These are phyloP conservation scores for Yoshiicerus persimilis DNA, from an alignment of 1,140 invertebrate genomes.

Conservation along the genomic window DNA sequence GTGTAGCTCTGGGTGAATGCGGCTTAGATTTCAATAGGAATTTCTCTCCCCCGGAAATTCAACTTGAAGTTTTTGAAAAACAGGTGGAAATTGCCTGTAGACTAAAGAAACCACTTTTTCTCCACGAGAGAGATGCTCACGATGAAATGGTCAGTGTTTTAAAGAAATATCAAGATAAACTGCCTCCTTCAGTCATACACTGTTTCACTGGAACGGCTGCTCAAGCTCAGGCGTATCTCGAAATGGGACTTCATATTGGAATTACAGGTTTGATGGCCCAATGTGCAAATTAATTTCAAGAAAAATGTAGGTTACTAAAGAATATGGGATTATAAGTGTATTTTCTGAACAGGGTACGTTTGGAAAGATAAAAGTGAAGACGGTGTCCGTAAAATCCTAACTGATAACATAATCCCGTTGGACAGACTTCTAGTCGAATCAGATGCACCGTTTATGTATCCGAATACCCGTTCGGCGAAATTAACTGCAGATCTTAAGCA, in stretches of 20 bases:
- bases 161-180: constrained; percentile 59
- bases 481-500: constrained; percentile 82
- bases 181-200: constrained; percentile 84
- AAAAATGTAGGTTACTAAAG: too few relatives aligned
- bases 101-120: constrained; percentile 82
- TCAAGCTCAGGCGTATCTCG: constrained; percentile 81
- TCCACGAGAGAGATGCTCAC: constrained; percentile 89
- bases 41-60: constrained; percentile 84
- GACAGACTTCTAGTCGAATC: constrained; percentile 86
- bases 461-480: constrained; percentile 90
- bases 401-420: constrained; percentile 75
- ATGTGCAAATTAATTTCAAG: background rate
- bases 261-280: constrained; percentile 65
- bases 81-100: constrained; percentile 85
- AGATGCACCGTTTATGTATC: constrained; percentile 94
- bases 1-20: constrained; percentile 87
- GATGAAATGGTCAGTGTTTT: constrained; percentile 69
- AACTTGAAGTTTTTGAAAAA: constrained; percentile 83
- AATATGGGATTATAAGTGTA: too few relatives aligned
- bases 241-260: constrained; percentile 83
- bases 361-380: constrained; percentile 92
- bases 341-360: constrained; percentile 67
- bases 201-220: constrained; percentile 88
- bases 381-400: constrained; percentile 79
- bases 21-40: constrained; percentile 92